Percentiles rank a stretch among this genome's conserved stretches.
Evolutionary conservation across 2,797 vertebrate genomes (phyloP).

Genomic region (Acomys russatus): DNA sequence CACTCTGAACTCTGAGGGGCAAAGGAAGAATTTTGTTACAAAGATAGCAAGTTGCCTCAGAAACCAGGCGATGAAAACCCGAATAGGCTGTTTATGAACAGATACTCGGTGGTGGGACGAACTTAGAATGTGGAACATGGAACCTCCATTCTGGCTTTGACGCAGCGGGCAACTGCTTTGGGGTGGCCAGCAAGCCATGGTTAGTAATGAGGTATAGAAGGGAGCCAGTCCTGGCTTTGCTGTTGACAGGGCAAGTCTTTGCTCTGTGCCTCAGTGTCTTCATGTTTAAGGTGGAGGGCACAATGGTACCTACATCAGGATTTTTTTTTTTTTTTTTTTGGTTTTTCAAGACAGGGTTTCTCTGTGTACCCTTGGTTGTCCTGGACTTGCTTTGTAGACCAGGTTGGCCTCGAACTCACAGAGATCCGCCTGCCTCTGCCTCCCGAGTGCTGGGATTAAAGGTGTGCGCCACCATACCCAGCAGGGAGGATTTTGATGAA

Average conservation of each 20-base stretch:
- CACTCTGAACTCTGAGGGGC: slow-evolving; percentile 10
- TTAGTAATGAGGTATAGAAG: neutral
- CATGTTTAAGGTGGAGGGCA: neutral
- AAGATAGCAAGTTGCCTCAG: neutral
- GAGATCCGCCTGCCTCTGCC: too few relatives aligned
- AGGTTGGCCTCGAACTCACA: too few relatives aligned
- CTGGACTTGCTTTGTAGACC: too few relatives aligned
- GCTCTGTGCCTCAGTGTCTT: neutral
- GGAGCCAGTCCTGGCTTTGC: neutral
- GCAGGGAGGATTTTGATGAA: neutral
- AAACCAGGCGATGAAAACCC: neutral
- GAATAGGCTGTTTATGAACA: neutral
- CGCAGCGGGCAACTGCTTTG: neutral
- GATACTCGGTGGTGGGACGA: neutral
- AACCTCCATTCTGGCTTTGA: neutral
- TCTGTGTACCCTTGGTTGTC: too few relatives aligned
- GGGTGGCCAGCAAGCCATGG: too few relatives aligned
- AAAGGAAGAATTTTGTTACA: slow-evolving; percentile 33
- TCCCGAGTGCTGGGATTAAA: too few relatives aligned
- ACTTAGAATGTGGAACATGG: neutral
- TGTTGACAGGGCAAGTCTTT: neutral
- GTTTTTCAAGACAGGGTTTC: too few relatives aligned
- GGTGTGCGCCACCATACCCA: too few relatives aligned
- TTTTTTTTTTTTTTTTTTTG: too few relatives aligned
- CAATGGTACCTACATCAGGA: neutral